Conservation (phyloP, 1,140 invertebrate species). For the Melitaea cinxia region DNA sequence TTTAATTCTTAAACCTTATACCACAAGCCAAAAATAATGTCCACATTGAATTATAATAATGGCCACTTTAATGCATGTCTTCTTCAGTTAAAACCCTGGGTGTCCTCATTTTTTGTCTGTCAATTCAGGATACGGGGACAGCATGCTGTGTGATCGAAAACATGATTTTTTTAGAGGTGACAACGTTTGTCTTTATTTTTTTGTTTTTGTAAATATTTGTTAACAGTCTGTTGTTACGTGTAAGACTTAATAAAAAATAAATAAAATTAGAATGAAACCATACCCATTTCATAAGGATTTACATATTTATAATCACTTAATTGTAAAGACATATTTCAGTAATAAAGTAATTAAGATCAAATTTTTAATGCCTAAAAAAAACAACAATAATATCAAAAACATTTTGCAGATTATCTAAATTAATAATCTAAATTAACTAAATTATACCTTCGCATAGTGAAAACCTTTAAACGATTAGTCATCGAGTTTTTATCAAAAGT, state of each 20-base stretch:
- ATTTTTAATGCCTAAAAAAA: neutral
- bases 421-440: too few relatives aligned
- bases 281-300: too few relatives aligned
- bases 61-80: slow-evolving; percentile 73
- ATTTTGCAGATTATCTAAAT: neutral
- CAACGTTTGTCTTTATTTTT: slow-evolving; percentile 36
- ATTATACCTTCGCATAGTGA: neutral
- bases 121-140: slow-evolving; percentile 48
- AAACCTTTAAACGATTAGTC: neutral
- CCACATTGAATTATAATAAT: slow-evolving; percentile 77
- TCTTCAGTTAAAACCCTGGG: slow-evolving; percentile 69
- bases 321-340: too few relatives aligned
- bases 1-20: slow-evolving; percentile 29
- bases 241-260: neutral
- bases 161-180: slow-evolving; percentile 43
- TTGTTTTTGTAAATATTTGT: slow-evolving; percentile 2
- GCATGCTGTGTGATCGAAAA: slow-evolving; percentile 64
- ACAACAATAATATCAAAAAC: neutral
- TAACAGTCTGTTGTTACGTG: neutral
- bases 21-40: slow-evolving; percentile 48
- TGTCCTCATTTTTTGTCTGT: slow-evolving; percentile 69
- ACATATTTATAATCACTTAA: too few relatives aligned
- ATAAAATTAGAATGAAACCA: too few relatives aligned
- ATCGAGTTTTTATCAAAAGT: neutral
- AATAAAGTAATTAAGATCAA: neutral